phyloP scores from a whole-genome alignment of 2,797 vertebrate genomes.

The Tokudaia muenninki region DNA sequence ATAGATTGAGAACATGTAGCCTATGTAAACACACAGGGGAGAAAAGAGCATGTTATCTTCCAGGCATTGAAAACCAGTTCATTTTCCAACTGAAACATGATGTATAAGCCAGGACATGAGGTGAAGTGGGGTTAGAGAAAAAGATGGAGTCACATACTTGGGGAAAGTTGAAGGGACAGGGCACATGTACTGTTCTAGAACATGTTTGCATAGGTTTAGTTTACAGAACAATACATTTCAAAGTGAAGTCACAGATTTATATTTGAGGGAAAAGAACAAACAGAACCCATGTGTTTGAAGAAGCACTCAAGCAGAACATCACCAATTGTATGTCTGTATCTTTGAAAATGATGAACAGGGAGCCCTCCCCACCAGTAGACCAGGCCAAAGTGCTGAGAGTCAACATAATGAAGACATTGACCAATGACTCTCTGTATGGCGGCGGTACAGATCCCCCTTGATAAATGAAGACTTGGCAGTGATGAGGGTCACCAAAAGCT shows the following conservation, averaged over 20 bases:
- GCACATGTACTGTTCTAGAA: accelerated
- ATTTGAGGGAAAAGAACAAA: neutral
- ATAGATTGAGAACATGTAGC: neutral
- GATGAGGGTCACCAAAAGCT: conserved; percentile 80
- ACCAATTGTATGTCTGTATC: neutral
- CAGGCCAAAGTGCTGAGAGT: conserved; percentile 49
- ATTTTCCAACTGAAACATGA: neutral
- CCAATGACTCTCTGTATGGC: conserved; percentile 80
- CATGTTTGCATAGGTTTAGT: neutral
- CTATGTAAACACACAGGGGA: neutral
- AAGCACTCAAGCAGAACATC: neutral
- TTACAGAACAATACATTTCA: neutral
- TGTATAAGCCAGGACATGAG: neutral
- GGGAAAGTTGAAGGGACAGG: accelerated
- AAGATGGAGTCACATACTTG: neutral
- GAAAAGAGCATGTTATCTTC: neutral
- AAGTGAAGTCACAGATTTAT: neutral
- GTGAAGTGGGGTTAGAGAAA: neutral
- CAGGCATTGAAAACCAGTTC: neutral
- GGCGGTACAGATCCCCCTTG: conserved; percentile 80
- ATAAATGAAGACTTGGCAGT: conserved; percentile 83
- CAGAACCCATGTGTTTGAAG: conserved; percentile 15
- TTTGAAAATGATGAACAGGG: conserved; percentile 29
- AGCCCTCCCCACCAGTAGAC: neutral
- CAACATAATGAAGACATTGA: conserved; percentile 81